A percentile compares a stretch with the other conserved stretches of the same genome.
Conservation (phyloP, 2,113 vertebrate species). For the Hyperoodon ampullatus region DNA sequence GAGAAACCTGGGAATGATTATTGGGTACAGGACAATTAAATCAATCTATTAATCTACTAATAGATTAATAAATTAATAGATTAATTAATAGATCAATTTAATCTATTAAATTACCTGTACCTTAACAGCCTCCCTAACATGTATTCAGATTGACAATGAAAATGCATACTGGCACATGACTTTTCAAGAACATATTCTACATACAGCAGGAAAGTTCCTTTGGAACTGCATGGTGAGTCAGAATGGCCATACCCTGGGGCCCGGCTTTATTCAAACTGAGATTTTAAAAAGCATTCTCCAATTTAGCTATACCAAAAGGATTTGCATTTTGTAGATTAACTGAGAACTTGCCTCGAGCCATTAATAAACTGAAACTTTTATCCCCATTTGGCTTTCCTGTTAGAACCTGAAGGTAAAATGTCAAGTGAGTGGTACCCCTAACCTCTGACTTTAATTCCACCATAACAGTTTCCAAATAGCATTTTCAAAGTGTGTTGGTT, state of each 20-base stretch:
- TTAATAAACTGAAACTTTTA: background rate
- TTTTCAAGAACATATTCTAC: slow-evolving; percentile 12
- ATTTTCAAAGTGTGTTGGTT: background rate
- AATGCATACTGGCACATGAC: background rate
- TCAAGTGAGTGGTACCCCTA: background rate
- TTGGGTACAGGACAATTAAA: background rate
- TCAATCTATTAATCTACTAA: no score
- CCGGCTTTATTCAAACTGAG: background rate
- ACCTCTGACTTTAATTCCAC: background rate
- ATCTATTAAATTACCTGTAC: background rate
- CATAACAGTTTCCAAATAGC: background rate
- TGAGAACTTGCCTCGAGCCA: background rate
- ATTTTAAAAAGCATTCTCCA: background rate
- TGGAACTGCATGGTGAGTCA: background rate
- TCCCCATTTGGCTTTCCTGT: background rate
- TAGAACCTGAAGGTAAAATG: background rate
- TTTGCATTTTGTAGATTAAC: background rate
- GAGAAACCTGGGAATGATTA: background rate
- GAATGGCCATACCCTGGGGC: background rate
- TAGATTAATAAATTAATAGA: no score
- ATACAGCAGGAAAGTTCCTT: background rate
- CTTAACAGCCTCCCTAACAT: background rate
- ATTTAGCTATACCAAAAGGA: background rate
- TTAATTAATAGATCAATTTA: no score
- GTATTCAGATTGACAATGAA: background rate